Evolutionary conservation across 2,113 vertebrate species (phyloP).

Genomic region (Alectura lathami): DNA sequence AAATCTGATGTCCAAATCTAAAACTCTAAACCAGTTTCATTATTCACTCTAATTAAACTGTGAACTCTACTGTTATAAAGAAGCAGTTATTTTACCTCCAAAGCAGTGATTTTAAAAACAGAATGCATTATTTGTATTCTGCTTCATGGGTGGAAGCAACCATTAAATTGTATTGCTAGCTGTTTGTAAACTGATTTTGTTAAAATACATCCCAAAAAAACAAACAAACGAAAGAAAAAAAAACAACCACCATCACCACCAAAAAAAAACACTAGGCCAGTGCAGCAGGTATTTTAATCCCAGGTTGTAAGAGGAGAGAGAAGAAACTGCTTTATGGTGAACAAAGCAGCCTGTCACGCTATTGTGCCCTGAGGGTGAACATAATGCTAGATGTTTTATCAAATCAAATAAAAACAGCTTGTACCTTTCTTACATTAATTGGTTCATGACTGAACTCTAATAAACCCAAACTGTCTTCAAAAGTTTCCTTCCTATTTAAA

Average conservation of each 20-base stretch:
- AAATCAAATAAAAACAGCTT: conserved; percentile 29
- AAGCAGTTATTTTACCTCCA: not conserved
- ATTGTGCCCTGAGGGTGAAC: not conserved
- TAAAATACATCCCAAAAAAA: no score
- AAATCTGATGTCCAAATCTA: not conserved
- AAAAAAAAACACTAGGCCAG: not conserved
- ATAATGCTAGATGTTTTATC: conserved; percentile 16
- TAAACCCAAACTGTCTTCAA: conserved; percentile 4
- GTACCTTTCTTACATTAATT: conserved; percentile 46
- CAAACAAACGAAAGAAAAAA: not conserved
- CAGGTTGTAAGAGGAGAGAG: not conserved
- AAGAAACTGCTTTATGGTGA: not conserved
- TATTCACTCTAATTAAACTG: not conserved
- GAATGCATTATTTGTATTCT: not conserved
- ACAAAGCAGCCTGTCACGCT: not conserved
- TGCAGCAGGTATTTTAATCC: conserved; percentile 9
- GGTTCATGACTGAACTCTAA: conserved; percentile 30
- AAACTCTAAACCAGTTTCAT: not conserved
- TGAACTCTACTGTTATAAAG: not conserved
- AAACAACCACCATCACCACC: not conserved
- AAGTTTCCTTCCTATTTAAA: not conserved
- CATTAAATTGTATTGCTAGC: not conserved
- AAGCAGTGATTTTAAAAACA: not conserved
- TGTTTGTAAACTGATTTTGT: conserved; percentile 19
- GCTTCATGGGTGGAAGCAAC: not conserved